These are phyloP conservation scores for Alitta virens DNA, from an alignment of 2,888 invertebrate species.

Conservation along the genomic window DNA sequence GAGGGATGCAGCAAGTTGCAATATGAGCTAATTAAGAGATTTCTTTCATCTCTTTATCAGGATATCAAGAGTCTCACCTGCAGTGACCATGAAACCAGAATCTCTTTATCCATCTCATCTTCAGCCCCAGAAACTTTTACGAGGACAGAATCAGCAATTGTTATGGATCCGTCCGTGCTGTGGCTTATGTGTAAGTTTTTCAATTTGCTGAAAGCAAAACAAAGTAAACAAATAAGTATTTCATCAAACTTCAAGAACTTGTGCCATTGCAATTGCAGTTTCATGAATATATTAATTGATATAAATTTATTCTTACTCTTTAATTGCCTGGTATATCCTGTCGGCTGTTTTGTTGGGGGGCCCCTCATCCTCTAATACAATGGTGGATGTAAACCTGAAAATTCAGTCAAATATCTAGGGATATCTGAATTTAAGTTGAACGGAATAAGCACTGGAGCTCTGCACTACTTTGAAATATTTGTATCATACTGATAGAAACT, in stretches of 20 bases:
- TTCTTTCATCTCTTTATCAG: too few relatives aligned
- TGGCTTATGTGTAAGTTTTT: slow-evolving; percentile 79
- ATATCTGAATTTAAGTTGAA: too few relatives aligned
- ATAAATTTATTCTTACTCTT: slow-evolving; percentile 59
- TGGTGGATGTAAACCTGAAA: slow-evolving; percentile 71
- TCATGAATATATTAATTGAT: not conserved
- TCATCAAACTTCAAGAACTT: not conserved
- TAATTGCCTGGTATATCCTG: slow-evolving; percentile 73
- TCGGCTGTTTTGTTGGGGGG: slow-evolving; percentile 76
- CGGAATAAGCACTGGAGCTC: too few relatives aligned
- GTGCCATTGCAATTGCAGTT: not conserved
- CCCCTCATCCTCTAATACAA: slow-evolving; percentile 64
- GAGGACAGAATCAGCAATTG: slow-evolving; percentile 80
- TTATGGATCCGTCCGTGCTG: slow-evolving; percentile 75
- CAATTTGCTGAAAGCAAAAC: slow-evolving; percentile 62
- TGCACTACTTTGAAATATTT: too few relatives aligned
- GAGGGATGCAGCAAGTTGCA: too few relatives aligned
- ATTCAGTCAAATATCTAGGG: too few relatives aligned
- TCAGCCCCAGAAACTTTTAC: slow-evolving; percentile 85
- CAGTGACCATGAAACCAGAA: slow-evolving; percentile 86
- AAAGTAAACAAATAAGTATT: too few relatives aligned
- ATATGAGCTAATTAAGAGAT: too few relatives aligned
- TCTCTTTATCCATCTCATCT: slow-evolving; percentile 76
- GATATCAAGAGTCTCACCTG: too few relatives aligned
- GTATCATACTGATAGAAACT: too few relatives aligned